Percentiles rank a stretch among this genome's conserved stretches.
Evolutionary conservation across 2,113 vertebrate species (phyloP).

Genomic region (Rana temporaria): DNA sequence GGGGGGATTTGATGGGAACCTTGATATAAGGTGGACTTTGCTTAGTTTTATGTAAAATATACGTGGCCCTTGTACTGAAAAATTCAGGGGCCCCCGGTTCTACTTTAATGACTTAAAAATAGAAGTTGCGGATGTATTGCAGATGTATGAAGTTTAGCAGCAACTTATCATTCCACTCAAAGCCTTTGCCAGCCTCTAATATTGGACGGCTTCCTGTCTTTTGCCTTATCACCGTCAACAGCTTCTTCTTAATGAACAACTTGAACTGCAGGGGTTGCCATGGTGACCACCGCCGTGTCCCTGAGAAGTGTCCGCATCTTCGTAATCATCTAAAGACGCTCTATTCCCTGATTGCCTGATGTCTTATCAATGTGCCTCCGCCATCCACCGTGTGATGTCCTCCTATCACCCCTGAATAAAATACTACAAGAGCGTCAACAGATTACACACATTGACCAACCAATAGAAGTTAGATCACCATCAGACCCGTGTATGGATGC

Average conservation of each 20-base stretch:
- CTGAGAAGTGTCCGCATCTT: slow-evolving; percentile 37
- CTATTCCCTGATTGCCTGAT: slow-evolving; percentile 27
- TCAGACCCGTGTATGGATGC: too few species aligned
- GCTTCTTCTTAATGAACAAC: slow-evolving; percentile 48
- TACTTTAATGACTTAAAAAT: too few species aligned
- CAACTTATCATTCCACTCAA: too few species aligned
- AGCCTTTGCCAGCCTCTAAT: background rate
- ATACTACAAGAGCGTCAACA: background rate
- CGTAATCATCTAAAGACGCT: slow-evolving; percentile 49
- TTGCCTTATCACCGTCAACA: slow-evolving; percentile 41
- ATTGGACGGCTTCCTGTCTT: slow-evolving; percentile 5
- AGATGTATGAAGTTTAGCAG: too few species aligned
- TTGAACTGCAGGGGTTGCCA: slow-evolving; percentile 26
- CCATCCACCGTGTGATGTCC: background rate
- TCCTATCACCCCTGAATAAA: background rate
- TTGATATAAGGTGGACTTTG: too few species aligned
- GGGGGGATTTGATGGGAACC: too few species aligned
- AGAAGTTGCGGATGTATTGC: too few species aligned
- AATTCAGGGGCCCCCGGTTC: too few species aligned
- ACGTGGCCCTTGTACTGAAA: too few species aligned
- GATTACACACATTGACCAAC: too few species aligned
- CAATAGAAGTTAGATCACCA: too few species aligned
- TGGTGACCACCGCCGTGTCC: slow-evolving; percentile 21
- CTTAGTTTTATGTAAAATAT: too few species aligned
- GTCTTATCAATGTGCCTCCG: slow-evolving; percentile 28